These are phyloP conservation scores for Masnerella sp. DNA, from an alignment of 2,888 invertebrate genomes.

Conservation along the genomic window DNA sequence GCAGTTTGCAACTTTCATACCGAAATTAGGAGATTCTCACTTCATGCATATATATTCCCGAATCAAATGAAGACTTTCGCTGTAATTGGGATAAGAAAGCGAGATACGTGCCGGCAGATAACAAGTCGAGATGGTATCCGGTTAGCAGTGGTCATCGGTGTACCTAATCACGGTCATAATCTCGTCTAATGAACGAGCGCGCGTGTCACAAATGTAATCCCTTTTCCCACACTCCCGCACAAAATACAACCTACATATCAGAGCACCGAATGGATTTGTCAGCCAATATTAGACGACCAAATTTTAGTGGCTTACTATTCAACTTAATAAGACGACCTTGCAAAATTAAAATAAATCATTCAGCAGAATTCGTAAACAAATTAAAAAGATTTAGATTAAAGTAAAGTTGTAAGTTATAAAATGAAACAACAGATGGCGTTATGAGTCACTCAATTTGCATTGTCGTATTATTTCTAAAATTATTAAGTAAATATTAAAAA, in stretches of 20 bases:
- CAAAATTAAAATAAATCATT: no score
- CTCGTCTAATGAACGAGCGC: constrained; percentile 46
- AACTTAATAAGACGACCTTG: no score
- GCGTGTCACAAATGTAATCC: constrained; percentile 50
- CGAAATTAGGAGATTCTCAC: background rate
- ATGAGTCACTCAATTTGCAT: no score
- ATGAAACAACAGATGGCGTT: no score
- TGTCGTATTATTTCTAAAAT: no score
- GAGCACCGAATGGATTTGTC: constrained; percentile 25
- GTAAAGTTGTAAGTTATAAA: no score
- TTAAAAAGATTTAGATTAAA: no score
- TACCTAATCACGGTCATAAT: constrained; percentile 55
- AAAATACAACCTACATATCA: constrained; percentile 32
- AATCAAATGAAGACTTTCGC: constrained; percentile 28
- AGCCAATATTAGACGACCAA: constrained; percentile 16
- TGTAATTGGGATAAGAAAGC: constrained; percentile 33
- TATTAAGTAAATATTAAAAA: no score
- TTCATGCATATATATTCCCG: constrained; percentile 26
- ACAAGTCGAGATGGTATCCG: constrained; percentile 36
- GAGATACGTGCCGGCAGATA: constrained; percentile 38
- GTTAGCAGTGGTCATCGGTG: constrained; percentile 35
- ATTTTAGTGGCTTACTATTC: no score
- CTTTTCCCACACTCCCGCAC: constrained; percentile 36
- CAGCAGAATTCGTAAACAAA: no score
- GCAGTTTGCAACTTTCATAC: background rate